Evolutionary conservation across 2,888 invertebrate genomes (phyloP).

Genomic region (Agriopis leucophaearia): DNA sequence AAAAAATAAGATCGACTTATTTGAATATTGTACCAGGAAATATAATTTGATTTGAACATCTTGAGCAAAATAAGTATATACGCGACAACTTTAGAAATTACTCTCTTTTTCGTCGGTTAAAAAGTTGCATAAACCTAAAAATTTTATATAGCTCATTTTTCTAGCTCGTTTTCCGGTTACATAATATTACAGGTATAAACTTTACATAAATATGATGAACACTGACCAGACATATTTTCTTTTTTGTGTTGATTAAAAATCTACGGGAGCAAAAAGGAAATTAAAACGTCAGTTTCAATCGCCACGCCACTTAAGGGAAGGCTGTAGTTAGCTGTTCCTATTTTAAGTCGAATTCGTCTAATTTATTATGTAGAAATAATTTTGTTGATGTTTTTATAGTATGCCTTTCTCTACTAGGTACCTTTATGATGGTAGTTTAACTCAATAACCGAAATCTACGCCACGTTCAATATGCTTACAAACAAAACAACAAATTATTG

Average conservation of each 20-base stretch:
- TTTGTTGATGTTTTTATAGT: neutral
- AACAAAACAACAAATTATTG: neutral
- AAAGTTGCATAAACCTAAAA: too few relatives aligned
- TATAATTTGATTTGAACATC: too few relatives aligned
- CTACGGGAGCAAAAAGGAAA: neutral
- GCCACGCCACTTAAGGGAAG: neutral
- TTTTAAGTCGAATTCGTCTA: slow-evolving; percentile 14
- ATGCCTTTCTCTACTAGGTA: neutral
- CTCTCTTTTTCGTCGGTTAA: too few relatives aligned
- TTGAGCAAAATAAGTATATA: too few relatives aligned
- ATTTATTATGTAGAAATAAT: slow-evolving; percentile 5
- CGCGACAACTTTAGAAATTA: too few relatives aligned
- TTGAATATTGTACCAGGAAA: too few relatives aligned
- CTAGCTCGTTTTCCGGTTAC: too few relatives aligned
- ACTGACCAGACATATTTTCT: neutral
- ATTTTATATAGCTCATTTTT: too few relatives aligned
- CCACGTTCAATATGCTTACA: neutral
- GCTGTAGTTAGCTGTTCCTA: neutral
- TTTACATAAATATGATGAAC: neutral
- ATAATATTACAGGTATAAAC: neutral
- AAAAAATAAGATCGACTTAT: too few relatives aligned
- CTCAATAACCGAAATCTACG: neutral
- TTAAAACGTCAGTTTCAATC: neutral
- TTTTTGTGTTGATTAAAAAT: neutral
- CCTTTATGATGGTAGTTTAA: neutral